Conservation (phyloP, 2,888 invertebrate genomes). For the Scrobipalpa atriplicella region DNA sequence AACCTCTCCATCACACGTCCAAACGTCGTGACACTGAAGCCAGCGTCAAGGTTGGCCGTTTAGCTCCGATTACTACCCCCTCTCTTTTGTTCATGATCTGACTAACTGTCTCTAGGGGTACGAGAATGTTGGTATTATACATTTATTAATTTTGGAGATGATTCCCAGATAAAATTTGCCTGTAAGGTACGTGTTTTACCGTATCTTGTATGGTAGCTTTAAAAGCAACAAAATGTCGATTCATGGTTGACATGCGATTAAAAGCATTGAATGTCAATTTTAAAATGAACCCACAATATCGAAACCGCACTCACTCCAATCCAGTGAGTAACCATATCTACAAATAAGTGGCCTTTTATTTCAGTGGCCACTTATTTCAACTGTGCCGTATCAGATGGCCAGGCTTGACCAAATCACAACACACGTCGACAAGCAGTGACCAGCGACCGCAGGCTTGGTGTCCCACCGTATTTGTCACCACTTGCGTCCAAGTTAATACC, state of each 20-base stretch:
- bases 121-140: too few species aligned
- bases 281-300: neutral
- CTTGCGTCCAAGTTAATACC: constrained; percentile 14
- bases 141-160: too few species aligned
- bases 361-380: constrained; percentile 25
- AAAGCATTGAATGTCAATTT: constrained; percentile 5
- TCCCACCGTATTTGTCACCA: constrained; percentile 42
- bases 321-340: constrained; percentile 10
- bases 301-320: constrained; percentile 2
- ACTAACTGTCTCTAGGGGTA: neutral
- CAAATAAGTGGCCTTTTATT: constrained; percentile 23
- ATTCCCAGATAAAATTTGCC: neutral
- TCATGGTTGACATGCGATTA: constrained; percentile 5
- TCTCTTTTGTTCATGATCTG: constrained; percentile 1
- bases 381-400: constrained; percentile 34
- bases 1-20: constrained; percentile 57
- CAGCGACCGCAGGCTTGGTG: constrained; percentile 47
- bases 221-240: neutral
- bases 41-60: constrained; percentile 19
- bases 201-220: too few species aligned
- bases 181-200: too few species aligned
- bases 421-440: constrained; percentile 37
- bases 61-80: constrained; percentile 22
- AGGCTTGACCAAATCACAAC: constrained; percentile 33
- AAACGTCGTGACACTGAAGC: constrained; percentile 17